Evolutionary conservation across 2,797 vertebrate species (phyloP).

Genomic region (Mormyrops attenuatus): DNA sequence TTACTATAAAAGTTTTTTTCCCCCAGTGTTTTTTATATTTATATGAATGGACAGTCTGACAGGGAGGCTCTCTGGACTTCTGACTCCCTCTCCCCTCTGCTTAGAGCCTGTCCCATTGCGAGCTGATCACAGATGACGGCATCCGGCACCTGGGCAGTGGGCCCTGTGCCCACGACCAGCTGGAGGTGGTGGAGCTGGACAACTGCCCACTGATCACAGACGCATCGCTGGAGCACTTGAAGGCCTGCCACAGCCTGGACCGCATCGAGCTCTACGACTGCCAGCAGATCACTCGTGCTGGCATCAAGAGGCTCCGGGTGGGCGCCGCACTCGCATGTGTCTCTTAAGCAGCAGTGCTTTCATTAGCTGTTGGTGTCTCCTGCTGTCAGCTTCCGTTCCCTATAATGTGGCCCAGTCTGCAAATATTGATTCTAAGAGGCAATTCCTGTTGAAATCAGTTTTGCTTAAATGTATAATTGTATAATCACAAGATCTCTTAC

Average conservation of each 20-base stretch:
- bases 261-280: conserved; percentile 97
- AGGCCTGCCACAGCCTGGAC: conserved; percentile 92
- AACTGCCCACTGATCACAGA: conserved; percentile 98
- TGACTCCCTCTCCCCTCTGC: neutral
- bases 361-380: neutral
- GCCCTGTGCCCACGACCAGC: conserved; percentile 86
- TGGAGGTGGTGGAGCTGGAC: conserved; percentile 96
- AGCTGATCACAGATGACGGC: conserved; percentile 95
- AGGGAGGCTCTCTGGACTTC: neutral
- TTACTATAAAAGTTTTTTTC: neutral
- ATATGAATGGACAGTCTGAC: neutral
- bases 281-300: conserved; percentile 93
- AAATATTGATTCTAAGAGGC: neutral
- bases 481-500: neutral
- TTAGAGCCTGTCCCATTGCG: conserved; percentile 93
- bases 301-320: conserved; percentile 97
- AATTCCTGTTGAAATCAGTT: neutral
- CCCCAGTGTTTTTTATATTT: neutral
- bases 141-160: conserved; percentile 92
- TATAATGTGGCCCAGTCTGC: neutral
- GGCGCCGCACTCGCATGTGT: conserved; percentile 70
- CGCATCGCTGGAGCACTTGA: conserved; percentile 93
- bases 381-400: neutral
- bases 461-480: neutral
- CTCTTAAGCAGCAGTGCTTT: neutral